Conservation (phyloP, 2,888 invertebrate species). For the Acanthosepion esculentum region DNA sequence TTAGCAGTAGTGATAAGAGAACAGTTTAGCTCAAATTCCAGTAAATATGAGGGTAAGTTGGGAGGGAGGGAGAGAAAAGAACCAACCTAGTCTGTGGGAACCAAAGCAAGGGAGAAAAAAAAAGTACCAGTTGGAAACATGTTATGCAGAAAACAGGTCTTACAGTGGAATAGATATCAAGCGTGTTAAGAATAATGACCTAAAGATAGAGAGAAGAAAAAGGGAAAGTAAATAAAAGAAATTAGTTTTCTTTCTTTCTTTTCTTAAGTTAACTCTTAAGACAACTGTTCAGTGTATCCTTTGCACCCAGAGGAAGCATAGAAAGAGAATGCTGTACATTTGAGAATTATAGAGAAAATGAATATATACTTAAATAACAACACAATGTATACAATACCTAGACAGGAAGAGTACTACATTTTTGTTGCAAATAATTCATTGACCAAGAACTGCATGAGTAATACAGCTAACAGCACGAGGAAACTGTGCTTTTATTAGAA, state of each 20-base stretch:
- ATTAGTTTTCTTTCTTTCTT: no score
- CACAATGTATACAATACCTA: not conserved
- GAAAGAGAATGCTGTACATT: not conserved
- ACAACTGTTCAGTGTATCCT: no score
- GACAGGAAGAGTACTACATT: not conserved
- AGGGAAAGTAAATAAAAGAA: not conserved
- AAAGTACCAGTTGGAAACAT: not conserved
- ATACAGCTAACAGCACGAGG: not conserved
- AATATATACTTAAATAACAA: no score
- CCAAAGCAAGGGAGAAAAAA: not conserved
- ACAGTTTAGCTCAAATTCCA: not conserved
- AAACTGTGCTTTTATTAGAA: not conserved
- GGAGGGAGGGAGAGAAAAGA: not conserved
- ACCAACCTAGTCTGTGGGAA: not conserved
- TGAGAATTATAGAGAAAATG: no score
- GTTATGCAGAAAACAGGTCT: slow-evolving; percentile 33
- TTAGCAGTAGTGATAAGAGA: not conserved
- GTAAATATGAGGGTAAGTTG: not conserved
- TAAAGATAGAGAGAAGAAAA: not conserved
- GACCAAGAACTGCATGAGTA: not conserved
- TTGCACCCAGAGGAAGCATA: no score
- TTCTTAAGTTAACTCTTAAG: no score
- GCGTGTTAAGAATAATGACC: slow-evolving; percentile 42
- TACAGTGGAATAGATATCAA: slow-evolving; percentile 36
- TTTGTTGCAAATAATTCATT: slow-evolving; percentile 24